Conservation (phyloP, 2,113 vertebrate species). For the Vulpes vulpes region DNA sequence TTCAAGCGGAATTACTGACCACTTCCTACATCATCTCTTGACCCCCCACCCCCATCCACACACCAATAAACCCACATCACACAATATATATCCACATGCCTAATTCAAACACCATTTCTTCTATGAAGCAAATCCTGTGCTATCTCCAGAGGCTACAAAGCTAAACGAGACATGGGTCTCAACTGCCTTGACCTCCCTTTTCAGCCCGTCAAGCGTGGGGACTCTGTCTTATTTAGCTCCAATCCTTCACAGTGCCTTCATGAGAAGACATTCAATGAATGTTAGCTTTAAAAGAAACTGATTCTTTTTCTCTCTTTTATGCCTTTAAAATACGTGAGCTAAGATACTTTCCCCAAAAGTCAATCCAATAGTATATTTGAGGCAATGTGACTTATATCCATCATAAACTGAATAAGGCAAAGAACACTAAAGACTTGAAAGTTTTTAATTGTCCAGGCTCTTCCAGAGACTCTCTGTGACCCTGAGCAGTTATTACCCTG, state of each 20-base stretch:
- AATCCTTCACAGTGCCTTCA: background rate
- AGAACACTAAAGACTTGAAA: background rate
- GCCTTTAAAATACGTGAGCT: constrained; percentile 9
- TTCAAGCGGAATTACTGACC: background rate
- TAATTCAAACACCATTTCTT: background rate
- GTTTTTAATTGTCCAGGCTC: background rate
- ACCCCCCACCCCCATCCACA: too few relatives aligned
- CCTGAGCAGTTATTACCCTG: background rate
- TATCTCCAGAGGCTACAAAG: background rate
- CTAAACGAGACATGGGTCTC: background rate
- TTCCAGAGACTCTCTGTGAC: background rate
- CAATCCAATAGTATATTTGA: background rate
- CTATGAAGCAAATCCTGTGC: background rate
- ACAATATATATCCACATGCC: background rate
- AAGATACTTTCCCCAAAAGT: background rate
- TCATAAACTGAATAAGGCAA: background rate
- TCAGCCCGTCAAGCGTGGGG: background rate
- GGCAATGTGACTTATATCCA: background rate
- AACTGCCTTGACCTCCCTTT: background rate
- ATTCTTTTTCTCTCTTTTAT: background rate
- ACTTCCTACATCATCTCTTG: background rate
- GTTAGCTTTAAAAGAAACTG: background rate
- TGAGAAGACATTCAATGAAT: background rate
- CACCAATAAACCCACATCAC: background rate
- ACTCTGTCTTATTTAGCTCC: background rate